These are phyloP conservation scores for Leucozona laternaria DNA, from an alignment of 2,888 invertebrate genomes.

Conservation along the genomic window DNA sequence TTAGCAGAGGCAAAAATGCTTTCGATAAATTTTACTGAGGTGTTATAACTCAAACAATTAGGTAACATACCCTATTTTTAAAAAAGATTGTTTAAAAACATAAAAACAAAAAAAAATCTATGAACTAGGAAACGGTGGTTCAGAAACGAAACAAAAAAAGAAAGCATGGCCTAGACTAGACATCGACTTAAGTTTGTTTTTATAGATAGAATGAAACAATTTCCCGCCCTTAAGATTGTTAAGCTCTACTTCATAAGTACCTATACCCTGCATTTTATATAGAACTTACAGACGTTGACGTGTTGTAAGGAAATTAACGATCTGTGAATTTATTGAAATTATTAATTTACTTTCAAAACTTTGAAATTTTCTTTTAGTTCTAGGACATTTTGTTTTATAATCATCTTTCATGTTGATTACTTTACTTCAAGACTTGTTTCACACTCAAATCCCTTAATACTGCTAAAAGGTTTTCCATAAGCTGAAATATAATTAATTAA, in stretches of 20 bases:
- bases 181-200: conserved; percentile 46
- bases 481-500: too few species aligned
- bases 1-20: too few species aligned
- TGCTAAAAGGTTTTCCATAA: neutral
- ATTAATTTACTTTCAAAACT: conserved; percentile 71
- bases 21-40: too few species aligned
- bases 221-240: neutral
- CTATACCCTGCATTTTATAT: neutral
- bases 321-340: conserved; percentile 73
- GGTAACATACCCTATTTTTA: neutral
- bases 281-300: neutral
- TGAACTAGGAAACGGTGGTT: neutral
- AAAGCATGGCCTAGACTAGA: conserved; percentile 42
- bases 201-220: conserved; percentile 34
- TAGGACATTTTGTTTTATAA: neutral
- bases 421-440: conserved; percentile 5
- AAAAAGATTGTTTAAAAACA: neutral
- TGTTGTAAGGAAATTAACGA: conserved; percentile 61
- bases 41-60: neutral
- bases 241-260: neutral
- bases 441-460: neutral
- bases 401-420: conserved; percentile 34
- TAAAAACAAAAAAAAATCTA: neutral
- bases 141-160: conserved; percentile 7
- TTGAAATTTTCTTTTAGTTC: conserved; percentile 12